A percentile compares a stretch with the other conserved stretches of the same genome.
phyloP scores from a whole-genome alignment of 2,888 invertebrate species.

The Stictocephala bisonia region DNA sequence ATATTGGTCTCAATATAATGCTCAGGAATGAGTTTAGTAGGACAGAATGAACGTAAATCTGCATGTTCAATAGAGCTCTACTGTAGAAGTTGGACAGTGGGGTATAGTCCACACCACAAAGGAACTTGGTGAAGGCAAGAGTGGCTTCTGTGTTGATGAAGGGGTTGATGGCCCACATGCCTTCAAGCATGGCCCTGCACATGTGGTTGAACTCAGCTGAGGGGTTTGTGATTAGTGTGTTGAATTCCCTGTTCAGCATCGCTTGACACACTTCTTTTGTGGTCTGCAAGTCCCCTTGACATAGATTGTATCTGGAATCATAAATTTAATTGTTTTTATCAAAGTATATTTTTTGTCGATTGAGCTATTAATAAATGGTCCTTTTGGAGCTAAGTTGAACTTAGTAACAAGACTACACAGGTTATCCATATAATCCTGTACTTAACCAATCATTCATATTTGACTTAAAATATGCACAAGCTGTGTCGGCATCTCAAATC shows the following conservation, averaged over 20 bases:
- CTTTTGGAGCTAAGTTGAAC: no score
- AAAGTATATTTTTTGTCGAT: no score
- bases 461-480: no score
- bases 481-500: no score
- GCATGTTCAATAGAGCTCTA: slow-evolving; percentile 62
- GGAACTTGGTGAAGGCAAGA: slow-evolving; percentile 68
- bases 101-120: slow-evolving; percentile 68
- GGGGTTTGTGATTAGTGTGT: slow-evolving; percentile 71
- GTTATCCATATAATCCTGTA: no score
- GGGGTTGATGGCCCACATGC: slow-evolving; percentile 77
- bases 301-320: slow-evolving; percentile 61
- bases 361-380: no score
- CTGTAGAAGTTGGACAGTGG: slow-evolving; percentile 62
- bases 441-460: no score
- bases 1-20: slow-evolving; percentile 69
- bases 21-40: slow-evolving; percentile 63
- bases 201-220: slow-evolving; percentile 74
- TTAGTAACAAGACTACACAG: no score
- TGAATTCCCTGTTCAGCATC: slow-evolving; percentile 71
- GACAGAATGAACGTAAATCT: slow-evolving; percentile 63
- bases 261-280: slow-evolving; percentile 72
- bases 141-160: slow-evolving; percentile 70
- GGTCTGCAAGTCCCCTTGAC: slow-evolving; percentile 64
- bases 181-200: slow-evolving; percentile 73
- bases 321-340: no score